Base-by-base conservation (phyloP, 2,797 vertebrate genomes). In the Arrhamphus sclerolepis region DNA sequence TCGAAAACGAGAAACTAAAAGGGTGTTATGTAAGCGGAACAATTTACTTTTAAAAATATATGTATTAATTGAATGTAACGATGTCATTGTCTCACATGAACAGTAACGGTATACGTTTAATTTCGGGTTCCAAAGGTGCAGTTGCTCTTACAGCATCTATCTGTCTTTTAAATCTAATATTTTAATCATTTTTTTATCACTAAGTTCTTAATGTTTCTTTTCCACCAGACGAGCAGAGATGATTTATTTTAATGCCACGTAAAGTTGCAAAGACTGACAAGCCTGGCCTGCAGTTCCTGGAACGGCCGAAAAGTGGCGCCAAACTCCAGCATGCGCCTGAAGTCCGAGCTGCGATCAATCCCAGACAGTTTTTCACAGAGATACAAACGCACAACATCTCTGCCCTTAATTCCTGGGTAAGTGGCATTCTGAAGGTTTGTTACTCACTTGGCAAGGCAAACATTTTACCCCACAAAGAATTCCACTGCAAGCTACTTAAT, bases 211-310 rank as follows among this genome's bases (percentile, higher is more conserved):
- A 0, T 52, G 19, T 48, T 53, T 69, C 39, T 7, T 4, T 50
- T 58, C 19, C 39, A 19, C 0, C 31, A 80, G 71, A 17, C 53
- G 41, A 34, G 70, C 66, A 51, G 72, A 57, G 61, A 82, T 87
- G 83, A 77, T 62, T 66, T 77, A 86, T 52, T 86, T 93, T 70
- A 86, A 98, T 98, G 97, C 95, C 96, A 89, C 94, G 92, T 0
- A 94, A 90, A 86, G 91, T 66, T 28, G 26, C 72, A 60, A 95
- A 91, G 77, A 55, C 85, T 18, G 77, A 68, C 7, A 97, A 90
- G 83, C 67, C 91, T 77, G 87, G 91, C 24, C 86, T 98, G 89
- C 70, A 71, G 13, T 98, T 98, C 84, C 57, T 86, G 72, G 94
- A 98, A 24, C 87, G 65, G 10, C 92, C 95, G 7, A 13, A 78